A percentile compares a stretch with the other conserved stretches of the same genome.
phyloP scores from a whole-genome alignment of 2,113 vertebrate genomes.

The Myotis davidii region DNA sequence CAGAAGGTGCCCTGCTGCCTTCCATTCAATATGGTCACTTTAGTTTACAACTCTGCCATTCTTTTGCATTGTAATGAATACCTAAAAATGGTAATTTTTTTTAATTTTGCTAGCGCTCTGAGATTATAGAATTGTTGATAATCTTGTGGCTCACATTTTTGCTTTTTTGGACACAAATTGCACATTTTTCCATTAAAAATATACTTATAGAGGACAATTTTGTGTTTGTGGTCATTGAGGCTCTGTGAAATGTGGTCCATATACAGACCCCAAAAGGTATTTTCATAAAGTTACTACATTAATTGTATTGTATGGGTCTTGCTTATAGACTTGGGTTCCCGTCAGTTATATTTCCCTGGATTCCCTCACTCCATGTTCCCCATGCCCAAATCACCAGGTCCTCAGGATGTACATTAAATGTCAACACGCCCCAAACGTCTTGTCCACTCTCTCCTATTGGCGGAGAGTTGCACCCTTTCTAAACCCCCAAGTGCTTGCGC shows the following conservation, averaged over 20 bases:
- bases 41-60: not conserved
- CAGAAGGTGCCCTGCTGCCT: not conserved
- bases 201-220: not conserved
- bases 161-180: not conserved
- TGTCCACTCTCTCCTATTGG: not conserved
- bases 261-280: not conserved
- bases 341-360: not conserved
- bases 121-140: not conserved
- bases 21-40: not conserved
- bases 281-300: not conserved
- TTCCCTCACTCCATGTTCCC: not conserved
- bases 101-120: not conserved
- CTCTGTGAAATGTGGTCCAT: not conserved
- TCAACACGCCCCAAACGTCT: fast-evolving
- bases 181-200: conserved; percentile 43
- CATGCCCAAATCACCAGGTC: too few species aligned
- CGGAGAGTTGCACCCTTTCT: not conserved
- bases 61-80: not conserved
- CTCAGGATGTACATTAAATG: not conserved
- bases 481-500: fast-evolving
- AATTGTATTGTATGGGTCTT: not conserved
- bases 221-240: not conserved
- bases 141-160: not conserved
- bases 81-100: not conserved
- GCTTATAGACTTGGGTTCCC: not conserved